phyloP scores from a whole-genome alignment of 2,888 invertebrate genomes.

The Catocala fraxini region DNA sequence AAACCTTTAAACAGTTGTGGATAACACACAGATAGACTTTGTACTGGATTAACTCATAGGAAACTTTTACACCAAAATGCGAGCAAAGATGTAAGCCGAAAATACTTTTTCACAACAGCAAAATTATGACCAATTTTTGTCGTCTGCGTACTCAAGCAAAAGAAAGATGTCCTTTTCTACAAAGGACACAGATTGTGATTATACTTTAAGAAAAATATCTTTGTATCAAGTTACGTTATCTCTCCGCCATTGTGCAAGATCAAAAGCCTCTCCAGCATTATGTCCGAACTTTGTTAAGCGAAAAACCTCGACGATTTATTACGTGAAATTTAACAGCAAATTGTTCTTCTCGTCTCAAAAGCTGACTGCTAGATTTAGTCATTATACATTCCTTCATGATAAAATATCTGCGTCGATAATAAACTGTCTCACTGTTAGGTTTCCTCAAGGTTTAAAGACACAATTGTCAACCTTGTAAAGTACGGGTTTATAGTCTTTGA shows the following conservation, averaged over 20 bases:
- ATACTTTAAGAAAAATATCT: slow-evolving; percentile 5
- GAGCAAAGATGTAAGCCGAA: no score
- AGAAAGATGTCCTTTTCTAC: slow-evolving; percentile 7
- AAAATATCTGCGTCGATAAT: no score
- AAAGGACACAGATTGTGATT: slow-evolving; percentile 11
- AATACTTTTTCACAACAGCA: background rate
- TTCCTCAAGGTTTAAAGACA: no score
- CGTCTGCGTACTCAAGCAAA: slow-evolving; percentile 4
- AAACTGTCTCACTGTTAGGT: no score
- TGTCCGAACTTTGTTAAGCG: slow-evolving; percentile 8
- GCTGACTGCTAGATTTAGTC: slow-evolving; percentile 2
- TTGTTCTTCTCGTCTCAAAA: slow-evolving; percentile 1
- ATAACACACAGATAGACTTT: no score
- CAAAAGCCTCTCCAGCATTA: slow-evolving; percentile 1
- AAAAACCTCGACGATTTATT: slow-evolving; percentile 21
- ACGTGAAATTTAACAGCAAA: background rate
- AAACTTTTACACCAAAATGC: no score
- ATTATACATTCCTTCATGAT: no score
- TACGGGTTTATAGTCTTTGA: no score
- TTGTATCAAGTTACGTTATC: slow-evolving; percentile 8
- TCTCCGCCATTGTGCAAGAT: background rate
- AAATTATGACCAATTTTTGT: slow-evolving; percentile 4
- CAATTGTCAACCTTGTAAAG: no score
- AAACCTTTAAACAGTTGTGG: no score
- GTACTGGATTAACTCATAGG: no score